phyloP scores from a whole-genome alignment of 2,797 vertebrate species.

The Bovichtus variegatus region DNA sequence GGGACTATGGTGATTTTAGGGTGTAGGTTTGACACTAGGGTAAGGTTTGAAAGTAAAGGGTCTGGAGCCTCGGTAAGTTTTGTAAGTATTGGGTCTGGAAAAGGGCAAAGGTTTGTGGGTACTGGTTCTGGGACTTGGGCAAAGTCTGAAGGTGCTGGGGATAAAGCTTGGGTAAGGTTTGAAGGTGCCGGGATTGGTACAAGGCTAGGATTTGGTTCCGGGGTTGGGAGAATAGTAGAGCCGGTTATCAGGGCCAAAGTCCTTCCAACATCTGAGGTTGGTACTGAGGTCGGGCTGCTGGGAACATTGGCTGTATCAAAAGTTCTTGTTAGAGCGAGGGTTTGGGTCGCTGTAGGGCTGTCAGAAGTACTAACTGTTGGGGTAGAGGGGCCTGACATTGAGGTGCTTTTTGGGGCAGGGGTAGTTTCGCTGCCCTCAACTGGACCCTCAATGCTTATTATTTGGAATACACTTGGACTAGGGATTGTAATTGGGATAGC shows the following conservation, averaged over 20 bases:
- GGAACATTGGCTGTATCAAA: slow-evolving; percentile 30
- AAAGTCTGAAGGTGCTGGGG: not conserved
- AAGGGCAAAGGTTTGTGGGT: not conserved
- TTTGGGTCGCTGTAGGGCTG: not conserved
- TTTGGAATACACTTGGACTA: slow-evolving; percentile 40
- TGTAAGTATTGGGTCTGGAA: not conserved
- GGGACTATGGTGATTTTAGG: not conserved
- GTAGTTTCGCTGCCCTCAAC: not conserved
- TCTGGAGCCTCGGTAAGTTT: not conserved
- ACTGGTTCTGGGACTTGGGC: not conserved
- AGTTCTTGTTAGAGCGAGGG: slow-evolving; percentile 43
- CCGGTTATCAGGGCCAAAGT: slow-evolving; percentile 41
- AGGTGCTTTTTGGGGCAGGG: not conserved
- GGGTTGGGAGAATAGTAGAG: slow-evolving; percentile 7
- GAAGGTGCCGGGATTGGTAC: slow-evolving; percentile 17
- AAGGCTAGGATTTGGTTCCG: slow-evolving; percentile 29
- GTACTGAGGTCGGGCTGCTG: slow-evolving; percentile 28
- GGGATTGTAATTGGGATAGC: slow-evolving; percentile 43
- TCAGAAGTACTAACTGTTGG: slow-evolving; percentile 20
- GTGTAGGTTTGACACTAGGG: slow-evolving; percentile 12
- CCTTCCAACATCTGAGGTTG: slow-evolving; percentile 47
- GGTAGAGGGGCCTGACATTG: slow-evolving; percentile 15
- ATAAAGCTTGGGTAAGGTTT: not conserved
- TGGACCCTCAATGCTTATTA: slow-evolving; percentile 9
- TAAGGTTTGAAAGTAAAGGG: not conserved